A percentile compares a stretch with the other conserved stretches of the same genome.
Conservation (phyloP, 1,140 invertebrate species). For the Drosophila bipectinata region DNA sequence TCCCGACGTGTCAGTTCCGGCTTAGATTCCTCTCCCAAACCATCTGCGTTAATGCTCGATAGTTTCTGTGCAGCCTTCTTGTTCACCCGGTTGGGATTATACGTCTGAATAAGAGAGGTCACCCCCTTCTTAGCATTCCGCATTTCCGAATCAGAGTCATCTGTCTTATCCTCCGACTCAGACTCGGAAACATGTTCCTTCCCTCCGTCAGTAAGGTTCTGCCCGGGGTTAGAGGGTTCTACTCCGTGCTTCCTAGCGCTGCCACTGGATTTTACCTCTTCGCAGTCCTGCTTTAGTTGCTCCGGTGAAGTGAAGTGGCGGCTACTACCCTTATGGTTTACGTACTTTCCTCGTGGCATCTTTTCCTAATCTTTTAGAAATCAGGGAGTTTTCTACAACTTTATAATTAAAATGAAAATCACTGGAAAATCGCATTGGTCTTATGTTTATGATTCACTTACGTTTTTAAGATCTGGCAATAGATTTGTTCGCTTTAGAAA, state of each 20-base stretch:
- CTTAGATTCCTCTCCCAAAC: conserved; percentile 85
- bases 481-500: background rate
- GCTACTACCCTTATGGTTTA: conserved; percentile 96
- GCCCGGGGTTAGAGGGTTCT: background rate
- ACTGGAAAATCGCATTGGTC: background rate
- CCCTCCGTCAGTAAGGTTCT: background rate
- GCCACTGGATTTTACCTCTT: conserved; percentile 67
- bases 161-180: conserved; percentile 74
- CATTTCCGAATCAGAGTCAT: conserved; percentile 85
- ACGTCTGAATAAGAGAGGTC: conserved; percentile 94
- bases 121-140: conserved; percentile 89
- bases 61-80: conserved; percentile 92
- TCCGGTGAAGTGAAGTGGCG: conserved; percentile 97
- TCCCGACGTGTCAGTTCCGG: conserved; percentile 91
- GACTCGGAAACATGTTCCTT: background rate
- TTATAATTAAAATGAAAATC: background rate
- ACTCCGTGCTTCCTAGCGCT: background rate
- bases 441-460: too few relatives aligned
- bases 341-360: conserved; percentile 90
- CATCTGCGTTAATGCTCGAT: conserved; percentile 33
- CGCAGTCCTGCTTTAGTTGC: conserved; percentile 94
- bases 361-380: background rate
- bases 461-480: too few relatives aligned
- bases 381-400: background rate
- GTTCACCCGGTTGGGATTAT: conserved; percentile 97